These are phyloP conservation scores for Diceros bicornis DNA, from an alignment of 2,797 vertebrate genomes.

Conservation along the genomic window DNA sequence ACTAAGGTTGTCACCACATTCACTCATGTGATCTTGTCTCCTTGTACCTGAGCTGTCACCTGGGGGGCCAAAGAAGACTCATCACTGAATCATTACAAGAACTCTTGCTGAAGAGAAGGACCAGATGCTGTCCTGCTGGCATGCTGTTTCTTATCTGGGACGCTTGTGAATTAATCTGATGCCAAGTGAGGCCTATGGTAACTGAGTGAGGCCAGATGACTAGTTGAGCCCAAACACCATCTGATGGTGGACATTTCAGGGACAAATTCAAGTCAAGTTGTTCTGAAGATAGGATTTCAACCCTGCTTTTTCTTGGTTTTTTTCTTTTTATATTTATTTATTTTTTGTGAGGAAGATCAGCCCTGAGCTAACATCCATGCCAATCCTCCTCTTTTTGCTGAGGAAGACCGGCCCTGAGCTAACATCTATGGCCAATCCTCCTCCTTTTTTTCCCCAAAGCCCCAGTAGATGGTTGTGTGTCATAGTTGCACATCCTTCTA, in stretches of 20 bases:
- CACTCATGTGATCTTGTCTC: neutral
- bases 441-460: no score
- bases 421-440: no score
- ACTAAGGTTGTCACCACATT: neutral
- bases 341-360: no score
- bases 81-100: neutral
- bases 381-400: no score
- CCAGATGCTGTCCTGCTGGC: neutral
- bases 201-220: neutral
- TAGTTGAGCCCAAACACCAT: neutral
- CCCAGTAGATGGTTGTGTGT: no score
- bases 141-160: neutral
- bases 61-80: neutral
- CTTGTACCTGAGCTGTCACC: neutral
- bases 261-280: neutral
- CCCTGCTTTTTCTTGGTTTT: no score
- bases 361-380: no score
- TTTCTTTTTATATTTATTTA: no score
- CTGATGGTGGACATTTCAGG: neutral
- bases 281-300: slow-evolving; percentile 50
- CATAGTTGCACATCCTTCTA: no score
- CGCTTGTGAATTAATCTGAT: slow-evolving; percentile 26
- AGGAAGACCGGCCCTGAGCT: no score
- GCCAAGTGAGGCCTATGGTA: neutral
- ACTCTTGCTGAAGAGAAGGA: neutral